Conservation (phyloP, 2,113 vertebrate genomes). For the Microcebus murinus region DNA sequence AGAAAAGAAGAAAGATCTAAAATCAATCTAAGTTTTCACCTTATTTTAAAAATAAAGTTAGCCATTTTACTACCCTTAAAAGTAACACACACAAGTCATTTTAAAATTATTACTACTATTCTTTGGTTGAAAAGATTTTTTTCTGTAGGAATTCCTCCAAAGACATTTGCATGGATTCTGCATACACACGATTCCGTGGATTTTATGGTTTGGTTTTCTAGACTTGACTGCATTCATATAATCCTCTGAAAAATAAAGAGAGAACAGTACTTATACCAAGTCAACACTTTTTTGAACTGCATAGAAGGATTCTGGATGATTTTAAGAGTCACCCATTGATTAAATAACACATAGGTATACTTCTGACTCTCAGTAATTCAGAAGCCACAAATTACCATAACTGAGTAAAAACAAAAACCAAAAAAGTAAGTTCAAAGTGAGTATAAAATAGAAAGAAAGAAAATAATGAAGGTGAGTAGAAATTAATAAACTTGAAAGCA, state of each 20-base stretch:
- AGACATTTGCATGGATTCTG: neutral
- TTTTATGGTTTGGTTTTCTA: neutral
- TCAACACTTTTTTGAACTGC: neutral
- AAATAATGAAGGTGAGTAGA: neutral
- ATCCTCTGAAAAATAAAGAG: neutral
- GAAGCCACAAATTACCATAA: neutral
- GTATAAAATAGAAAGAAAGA: neutral
- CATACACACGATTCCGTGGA: neutral
- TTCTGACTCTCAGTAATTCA: neutral
- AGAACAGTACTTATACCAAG: neutral
- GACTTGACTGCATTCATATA: too few relatives aligned
- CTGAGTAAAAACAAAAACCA: neutral
- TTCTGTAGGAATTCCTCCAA: neutral
- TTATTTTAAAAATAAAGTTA: neutral
- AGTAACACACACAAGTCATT: neutral
- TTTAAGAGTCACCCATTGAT: neutral
- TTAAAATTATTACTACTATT: neutral
- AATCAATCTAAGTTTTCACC: neutral
- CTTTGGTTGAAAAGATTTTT: neutral
- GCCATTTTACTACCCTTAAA: neutral
- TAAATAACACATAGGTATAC: neutral
- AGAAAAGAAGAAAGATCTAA: neutral
- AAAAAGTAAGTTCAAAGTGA: neutral
- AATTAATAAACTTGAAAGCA: neutral
- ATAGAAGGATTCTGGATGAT: neutral